A percentile compares a stretch with the other conserved stretches of the same genome.
phyloP scores from a whole-genome alignment of 2,113 vertebrate genomes.

The Entomyzon cyanotis region DNA sequence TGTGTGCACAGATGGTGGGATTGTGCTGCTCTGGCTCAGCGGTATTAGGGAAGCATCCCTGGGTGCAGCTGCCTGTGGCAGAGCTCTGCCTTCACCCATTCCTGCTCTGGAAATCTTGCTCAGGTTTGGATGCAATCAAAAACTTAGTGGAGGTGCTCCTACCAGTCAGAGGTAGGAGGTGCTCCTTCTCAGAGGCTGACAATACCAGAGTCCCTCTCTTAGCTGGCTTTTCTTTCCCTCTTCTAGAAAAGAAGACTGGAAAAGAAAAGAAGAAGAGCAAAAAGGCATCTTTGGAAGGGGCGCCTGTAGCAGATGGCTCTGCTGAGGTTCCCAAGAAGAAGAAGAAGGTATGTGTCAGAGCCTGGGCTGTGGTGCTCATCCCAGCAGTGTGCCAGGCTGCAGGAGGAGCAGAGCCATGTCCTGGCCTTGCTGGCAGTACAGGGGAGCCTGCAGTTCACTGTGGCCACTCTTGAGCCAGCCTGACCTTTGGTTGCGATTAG shows the following conservation, averaged over 20 bases:
- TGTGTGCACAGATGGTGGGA: background rate
- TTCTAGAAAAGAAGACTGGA: conserved; percentile 63
- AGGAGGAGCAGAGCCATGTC: background rate
- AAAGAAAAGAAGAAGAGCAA: conserved; percentile 74
- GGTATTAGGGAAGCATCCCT: background rate
- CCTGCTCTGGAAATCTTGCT: background rate
- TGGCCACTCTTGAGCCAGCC: background rate
- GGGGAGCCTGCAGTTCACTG: background rate
- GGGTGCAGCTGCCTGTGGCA: background rate
- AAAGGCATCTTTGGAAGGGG: conserved; percentile 40
- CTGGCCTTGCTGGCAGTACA: background rate
- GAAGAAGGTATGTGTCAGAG: conserved; percentile 61
- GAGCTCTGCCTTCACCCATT: background rate
- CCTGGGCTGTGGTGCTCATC: background rate
- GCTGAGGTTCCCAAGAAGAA: conserved; percentile 69
- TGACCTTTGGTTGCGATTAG: background rate
- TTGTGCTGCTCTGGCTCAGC: background rate
- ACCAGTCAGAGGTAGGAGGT: no score
- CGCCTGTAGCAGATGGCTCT: background rate
- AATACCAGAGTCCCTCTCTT: background rate
- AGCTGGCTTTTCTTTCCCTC: background rate
- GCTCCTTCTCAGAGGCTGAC: background rate
- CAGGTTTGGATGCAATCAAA: background rate
- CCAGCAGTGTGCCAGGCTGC: background rate
- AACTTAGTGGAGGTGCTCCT: background rate